Base-by-base conservation (phyloP, 2,113 vertebrate genomes). In the Hippocampus zosterae region DNA sequence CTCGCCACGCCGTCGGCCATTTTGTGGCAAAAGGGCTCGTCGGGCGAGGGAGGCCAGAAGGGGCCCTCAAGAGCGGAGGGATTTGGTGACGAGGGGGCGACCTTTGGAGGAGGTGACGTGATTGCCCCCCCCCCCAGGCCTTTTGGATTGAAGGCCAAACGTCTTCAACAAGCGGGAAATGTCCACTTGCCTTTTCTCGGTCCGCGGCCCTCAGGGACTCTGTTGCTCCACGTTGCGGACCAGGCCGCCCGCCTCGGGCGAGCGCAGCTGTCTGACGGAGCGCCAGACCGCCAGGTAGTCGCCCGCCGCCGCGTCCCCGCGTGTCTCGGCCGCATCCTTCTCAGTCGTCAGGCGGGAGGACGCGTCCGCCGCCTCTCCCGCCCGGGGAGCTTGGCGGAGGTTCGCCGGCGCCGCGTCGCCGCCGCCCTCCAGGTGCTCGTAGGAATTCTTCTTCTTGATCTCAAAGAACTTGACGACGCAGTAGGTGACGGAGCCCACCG, bases 401-500 rank as follows among this genome's bases (percentile, higher is more conserved):
- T 11, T 1, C 21, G 52, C 52, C 23, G 25, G 25, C 55, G 84
- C 84, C 0, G 90, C 91, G 18, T 90, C 93, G 64, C 85, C 90
- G n/a, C 92, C 91, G 52, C 92, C 90, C 80, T 98, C 96, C 92
- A 99, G 90, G 78, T 98, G 94, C 81, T 98, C 93, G 0, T 99
- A 99, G 40, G 85, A 86, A 82, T 93, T 94, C 80, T 95, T 95
- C 74, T 84, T 94, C 83, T 89, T 92, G 8, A 93, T 96, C 86
- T 99, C 97, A 27, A 90, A 63, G 72, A 95, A 99, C 79, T 99
- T 99, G 78, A 93, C 97, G 48, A 94, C 85, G 0, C 97, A 99
- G 88, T 99, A 99, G 77, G 92, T 96, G 86, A 98, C 55, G 66
- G 97, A 99, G 64, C 97, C 97, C 40, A 96, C 42, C 0, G 97